These are phyloP conservation scores for Cichladusa arquata DNA, from an alignment of 2,113 vertebrate species.

Conservation along the genomic window DNA sequence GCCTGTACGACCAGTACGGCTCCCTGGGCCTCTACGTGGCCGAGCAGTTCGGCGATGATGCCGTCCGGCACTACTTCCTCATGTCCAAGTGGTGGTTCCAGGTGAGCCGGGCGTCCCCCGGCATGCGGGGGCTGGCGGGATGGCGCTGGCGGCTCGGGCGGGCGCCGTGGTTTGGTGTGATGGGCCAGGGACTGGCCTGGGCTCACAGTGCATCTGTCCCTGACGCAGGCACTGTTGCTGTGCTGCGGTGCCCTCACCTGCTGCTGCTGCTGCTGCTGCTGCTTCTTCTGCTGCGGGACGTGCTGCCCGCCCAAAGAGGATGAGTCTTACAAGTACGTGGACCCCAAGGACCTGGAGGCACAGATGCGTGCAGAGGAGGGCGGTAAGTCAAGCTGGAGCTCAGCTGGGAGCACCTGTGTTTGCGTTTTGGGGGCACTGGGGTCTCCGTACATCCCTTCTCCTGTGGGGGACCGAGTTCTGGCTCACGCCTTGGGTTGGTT, in stretches of 20 bases:
- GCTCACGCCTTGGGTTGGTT: accelerated
- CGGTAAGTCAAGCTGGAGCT: slow-evolving; percentile 41
- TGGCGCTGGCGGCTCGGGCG: accelerated
- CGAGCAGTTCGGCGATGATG: slow-evolving; percentile 91
- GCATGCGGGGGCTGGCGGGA: accelerated
- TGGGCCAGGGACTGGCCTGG: neutral
- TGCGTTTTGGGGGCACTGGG: too few relatives aligned
- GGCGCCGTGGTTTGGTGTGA: neutral
- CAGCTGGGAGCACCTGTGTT: neutral
- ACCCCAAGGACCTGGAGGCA: slow-evolving; percentile 82
- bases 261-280: slow-evolving; percentile 93
- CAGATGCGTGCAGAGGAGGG: slow-evolving; percentile 80
- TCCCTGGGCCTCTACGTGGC: slow-evolving; percentile 92
- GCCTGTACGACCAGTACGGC: slow-evolving; percentile 89
- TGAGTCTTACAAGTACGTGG: slow-evolving; percentile 76
- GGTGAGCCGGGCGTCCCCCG: slow-evolving; percentile 60
- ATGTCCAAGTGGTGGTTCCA: slow-evolving; percentile 96
- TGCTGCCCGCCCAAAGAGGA: slow-evolving; percentile 84
- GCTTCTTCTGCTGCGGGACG: slow-evolving; percentile 87
- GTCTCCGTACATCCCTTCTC: accelerated
- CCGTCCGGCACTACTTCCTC: slow-evolving; percentile 90
- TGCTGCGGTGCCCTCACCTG: slow-evolving; percentile 83
- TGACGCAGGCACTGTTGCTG: slow-evolving; percentile 73
- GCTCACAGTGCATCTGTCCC: neutral
- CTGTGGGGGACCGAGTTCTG: accelerated